Evolutionary conservation across 2,797 vertebrate species (phyloP), one percentile per base, ranked within the genome.

Genomic region (Pogoniulus pusillus): DNA sequence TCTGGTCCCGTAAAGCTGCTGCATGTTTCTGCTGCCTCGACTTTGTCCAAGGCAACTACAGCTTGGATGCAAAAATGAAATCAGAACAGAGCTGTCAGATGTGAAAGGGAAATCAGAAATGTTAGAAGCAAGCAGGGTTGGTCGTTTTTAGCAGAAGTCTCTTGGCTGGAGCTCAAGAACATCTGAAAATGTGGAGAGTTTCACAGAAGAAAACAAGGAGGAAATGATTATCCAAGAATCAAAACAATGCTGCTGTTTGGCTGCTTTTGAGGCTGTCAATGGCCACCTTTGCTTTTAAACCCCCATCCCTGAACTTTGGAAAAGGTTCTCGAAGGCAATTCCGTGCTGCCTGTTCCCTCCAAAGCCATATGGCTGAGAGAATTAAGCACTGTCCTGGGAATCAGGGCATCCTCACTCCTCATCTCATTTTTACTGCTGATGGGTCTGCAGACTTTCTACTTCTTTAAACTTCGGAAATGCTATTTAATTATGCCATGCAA

Each of bases 401-500:
- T 96, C 82, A 91, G 86, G 74, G 87, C 93, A 71, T 85, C 93
- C 81, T 89, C 75, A 71, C 57, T 93, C 74, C n/a, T 91, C 16
- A 27, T 88, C 87, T 93, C 76, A 74, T 85, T 81, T 94, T 86
- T 87, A 82, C 75, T 90, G 88, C 74, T 91, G 96, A 93, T 90
- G 82, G 65, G 66, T 82, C 92, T 94, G 93, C 95, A 93, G 92
- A 93, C 84, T 90, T 95, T 82, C 87, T 89, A 91, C 82, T 96
- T 91, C 83, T 90, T 91, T 92, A 95, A 94, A 85, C 91, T 96
- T 96, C 90, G 87, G 87, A 94, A 96, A 90, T 66, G 72, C 89
- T 90, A 93, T 96, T 94, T 95, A 94, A 95, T 96, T 95, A 95
- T 95, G 93, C 93, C 79, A 92, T 89, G 80, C 94, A 96, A 96